Evolutionary conservation across 2,113 vertebrate genomes (phyloP).

Genomic region (Oncorhynchus masou): DNA sequence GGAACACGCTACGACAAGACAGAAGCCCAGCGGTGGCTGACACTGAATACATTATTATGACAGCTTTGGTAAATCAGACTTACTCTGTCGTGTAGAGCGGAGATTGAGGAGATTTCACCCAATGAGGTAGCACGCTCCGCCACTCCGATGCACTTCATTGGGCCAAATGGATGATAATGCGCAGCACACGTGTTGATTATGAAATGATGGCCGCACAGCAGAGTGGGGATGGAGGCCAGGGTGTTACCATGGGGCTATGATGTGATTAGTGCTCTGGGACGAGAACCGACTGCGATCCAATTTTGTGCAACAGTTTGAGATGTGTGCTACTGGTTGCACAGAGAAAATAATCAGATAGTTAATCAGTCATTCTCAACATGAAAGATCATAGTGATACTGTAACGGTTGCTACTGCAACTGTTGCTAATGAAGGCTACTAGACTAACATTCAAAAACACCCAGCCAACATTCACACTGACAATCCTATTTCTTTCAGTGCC

Average conservation of each 20-base stretch:
- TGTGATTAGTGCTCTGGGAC: constrained; percentile 41
- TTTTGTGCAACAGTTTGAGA: constrained; percentile 48
- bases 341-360: constrained; percentile 28
- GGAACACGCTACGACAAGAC: constrained; percentile 35
- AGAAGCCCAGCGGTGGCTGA: constrained; percentile 10
- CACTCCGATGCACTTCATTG: constrained; percentile 6
- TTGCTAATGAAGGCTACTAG: background rate
- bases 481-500: background rate
- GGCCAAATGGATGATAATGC: constrained; percentile 21
- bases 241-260: constrained; percentile 25
- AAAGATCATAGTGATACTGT: background rate
- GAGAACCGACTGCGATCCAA: constrained; percentile 36
- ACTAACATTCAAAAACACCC: background rate
- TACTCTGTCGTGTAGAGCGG: background rate
- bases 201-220: constrained; percentile 24
- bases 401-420: background rate
- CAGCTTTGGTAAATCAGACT: background rate
- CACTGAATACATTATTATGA: background rate
- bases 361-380: constrained; percentile 37
- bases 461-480: background rate
- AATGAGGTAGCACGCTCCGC: background rate
- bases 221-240: constrained; percentile 43
- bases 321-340: constrained; percentile 20
- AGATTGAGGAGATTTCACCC: background rate
- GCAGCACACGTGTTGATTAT: constrained; percentile 16